phyloP scores from a whole-genome alignment of 1,140 invertebrate genomes.

The Danaus melanippus region DNA sequence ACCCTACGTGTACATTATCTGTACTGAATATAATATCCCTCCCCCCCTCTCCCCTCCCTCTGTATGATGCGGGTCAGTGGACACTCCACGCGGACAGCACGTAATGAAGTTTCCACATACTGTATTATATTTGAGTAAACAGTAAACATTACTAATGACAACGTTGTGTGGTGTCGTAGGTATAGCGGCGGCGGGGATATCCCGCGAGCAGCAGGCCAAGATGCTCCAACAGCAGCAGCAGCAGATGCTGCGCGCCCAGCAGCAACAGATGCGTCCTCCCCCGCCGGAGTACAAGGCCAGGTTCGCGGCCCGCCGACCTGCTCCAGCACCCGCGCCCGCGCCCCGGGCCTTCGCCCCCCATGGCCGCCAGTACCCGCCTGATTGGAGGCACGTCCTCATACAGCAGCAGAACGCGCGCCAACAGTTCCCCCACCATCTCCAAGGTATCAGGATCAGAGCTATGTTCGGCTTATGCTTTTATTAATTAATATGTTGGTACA shows the following conservation, averaged over 20 bases:
- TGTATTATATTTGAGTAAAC: no score
- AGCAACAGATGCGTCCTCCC: constrained; percentile 76
- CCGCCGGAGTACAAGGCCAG: constrained; percentile 84
- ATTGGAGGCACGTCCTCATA: constrained; percentile 81
- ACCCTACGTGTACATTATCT: no score
- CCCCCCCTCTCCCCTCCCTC: no score
- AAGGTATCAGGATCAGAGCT: constrained; percentile 61
- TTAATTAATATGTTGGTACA: no score
- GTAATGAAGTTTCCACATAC: no score
- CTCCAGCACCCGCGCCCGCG: constrained; percentile 65
- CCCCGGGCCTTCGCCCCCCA: constrained; percentile 80
- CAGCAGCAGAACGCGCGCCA: constrained; percentile 79
- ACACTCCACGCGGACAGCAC: no score
- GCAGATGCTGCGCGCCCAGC: constrained; percentile 73
- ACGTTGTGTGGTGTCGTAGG: constrained; percentile 21
- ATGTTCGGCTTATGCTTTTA: neutral
- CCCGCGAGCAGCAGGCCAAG: constrained; percentile 76
- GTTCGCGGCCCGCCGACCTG: constrained; percentile 71
- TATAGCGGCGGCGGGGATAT: constrained; percentile 63
- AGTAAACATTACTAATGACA: no score
- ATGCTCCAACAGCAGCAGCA: constrained; percentile 75
- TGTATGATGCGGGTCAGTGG: no score
- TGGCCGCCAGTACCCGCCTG: constrained; percentile 73
- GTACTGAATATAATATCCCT: no score
- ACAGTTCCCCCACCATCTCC: constrained; percentile 77